A percentile compares a stretch with the other conserved stretches of the same genome.
Conservation (phyloP, 2,113 vertebrate species). For the Alethe castanea region DNA sequence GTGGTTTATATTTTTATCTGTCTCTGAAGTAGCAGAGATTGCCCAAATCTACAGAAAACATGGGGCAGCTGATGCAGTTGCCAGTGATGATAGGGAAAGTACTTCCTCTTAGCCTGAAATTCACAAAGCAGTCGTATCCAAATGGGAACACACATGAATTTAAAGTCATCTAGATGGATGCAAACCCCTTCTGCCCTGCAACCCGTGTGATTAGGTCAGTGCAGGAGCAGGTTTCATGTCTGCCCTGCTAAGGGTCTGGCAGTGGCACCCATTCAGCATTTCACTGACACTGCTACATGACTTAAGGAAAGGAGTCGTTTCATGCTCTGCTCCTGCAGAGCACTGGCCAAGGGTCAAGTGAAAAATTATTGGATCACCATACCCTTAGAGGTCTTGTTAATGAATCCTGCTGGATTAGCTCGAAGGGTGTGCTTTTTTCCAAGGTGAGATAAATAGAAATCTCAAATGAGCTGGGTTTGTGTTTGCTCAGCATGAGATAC, state of each 20-base stretch:
- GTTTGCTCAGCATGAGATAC: background rate
- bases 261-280: background rate
- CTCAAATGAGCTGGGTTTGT: background rate
- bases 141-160: background rate
- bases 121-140: background rate
- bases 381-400: background rate
- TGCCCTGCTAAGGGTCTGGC: background rate
- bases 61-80: background rate
- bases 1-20: background rate
- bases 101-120: background rate
- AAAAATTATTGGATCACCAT: background rate
- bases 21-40: constrained; percentile 8
- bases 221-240: background rate
- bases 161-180: background rate
- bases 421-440: background rate
- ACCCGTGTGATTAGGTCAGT: background rate
- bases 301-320: background rate
- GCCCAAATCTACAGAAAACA: background rate
- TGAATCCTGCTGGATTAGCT: background rate
- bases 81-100: background rate
- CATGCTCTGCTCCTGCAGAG: background rate
- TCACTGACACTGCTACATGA: background rate
- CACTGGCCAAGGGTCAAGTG: background rate
- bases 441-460: background rate
- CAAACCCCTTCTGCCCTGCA: background rate